These are phyloP conservation scores for Seira ritae DNA, from an alignment of 2,888 invertebrate genomes.

Conservation along the genomic window DNA sequence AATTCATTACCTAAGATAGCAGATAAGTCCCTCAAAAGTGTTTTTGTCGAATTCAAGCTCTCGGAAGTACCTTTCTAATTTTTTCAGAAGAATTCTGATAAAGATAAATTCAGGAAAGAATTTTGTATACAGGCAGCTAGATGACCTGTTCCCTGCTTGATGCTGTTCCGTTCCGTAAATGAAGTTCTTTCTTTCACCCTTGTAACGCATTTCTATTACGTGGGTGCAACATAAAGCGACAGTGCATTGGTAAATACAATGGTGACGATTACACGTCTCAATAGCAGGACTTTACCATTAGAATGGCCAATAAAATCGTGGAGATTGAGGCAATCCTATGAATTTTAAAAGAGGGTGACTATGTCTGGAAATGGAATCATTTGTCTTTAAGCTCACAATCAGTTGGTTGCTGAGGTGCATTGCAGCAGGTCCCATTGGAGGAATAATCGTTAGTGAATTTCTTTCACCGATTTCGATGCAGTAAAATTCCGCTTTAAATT, in stretches of 20 bases:
- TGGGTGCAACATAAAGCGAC: not conserved
- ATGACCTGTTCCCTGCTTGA: conserved; percentile 35
- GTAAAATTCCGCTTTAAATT: too few species aligned
- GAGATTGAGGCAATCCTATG: not conserved
- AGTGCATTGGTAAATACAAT: not conserved
- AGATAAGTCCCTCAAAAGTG: not conserved
- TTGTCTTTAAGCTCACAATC: not conserved
- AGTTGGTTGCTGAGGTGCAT: too few species aligned
- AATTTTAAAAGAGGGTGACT: conserved; percentile 5
- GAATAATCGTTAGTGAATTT: too few species aligned
- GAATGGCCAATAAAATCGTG: conserved; percentile 20
- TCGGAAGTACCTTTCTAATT: not conserved
- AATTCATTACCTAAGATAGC: too few species aligned
- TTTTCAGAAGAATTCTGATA: not conserved
- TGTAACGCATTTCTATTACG: not conserved
- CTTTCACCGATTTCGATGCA: too few species aligned
- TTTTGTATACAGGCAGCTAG: conserved; percentile 31
- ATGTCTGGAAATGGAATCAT: not conserved
- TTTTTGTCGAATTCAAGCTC: not conserved
- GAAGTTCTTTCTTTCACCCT: too few species aligned
- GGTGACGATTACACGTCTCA: conserved; percentile 11
- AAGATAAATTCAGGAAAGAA: conserved; percentile 23
- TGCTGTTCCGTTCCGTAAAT: not conserved
- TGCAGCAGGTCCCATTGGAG: too few species aligned
- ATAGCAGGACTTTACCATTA: not conserved